Conservation (phyloP, 2,888 invertebrate species). For the Meliscaeva auricollis region DNA sequence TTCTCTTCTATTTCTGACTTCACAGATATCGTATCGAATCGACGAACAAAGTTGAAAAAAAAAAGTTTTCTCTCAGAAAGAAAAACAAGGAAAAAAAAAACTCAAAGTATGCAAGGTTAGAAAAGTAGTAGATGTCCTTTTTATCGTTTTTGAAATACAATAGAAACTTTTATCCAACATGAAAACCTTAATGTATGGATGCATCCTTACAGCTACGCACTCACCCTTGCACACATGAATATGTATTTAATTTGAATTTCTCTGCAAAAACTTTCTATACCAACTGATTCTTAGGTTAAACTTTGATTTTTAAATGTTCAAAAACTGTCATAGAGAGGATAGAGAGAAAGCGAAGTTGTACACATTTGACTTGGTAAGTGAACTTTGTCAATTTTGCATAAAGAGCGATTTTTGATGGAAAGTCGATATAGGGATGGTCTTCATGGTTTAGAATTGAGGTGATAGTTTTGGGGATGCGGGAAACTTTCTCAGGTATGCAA, state of each 20-base stretch:
- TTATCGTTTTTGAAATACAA: constrained; percentile 29
- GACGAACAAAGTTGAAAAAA: constrained; percentile 12
- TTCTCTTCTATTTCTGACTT: constrained; percentile 33
- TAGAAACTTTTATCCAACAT: constrained; percentile 18
- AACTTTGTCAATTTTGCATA: constrained; percentile 61
- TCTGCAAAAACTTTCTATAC: constrained; percentile 11
- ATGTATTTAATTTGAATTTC: constrained; percentile 61
- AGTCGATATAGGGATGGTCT: constrained; percentile 23
- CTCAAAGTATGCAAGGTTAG: constrained; percentile 40
- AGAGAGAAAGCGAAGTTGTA: too few species aligned
- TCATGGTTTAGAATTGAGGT: not conserved
- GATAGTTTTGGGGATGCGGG: too few species aligned
- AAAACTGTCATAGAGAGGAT: constrained; percentile 1
- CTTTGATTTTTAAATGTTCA: constrained; percentile 59
- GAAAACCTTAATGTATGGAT: not conserved
- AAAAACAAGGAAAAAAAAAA: constrained; percentile 2
- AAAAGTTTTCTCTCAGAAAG: constrained; percentile 40
- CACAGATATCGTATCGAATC: constrained; percentile 60
- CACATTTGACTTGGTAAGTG: constrained; percentile 33
- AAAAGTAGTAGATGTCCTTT: constrained; percentile 29
- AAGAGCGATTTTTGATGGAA: constrained; percentile 24
- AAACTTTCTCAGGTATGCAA: not conserved
- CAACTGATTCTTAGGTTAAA: constrained; percentile 17
- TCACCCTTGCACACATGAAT: constrained; percentile 21
- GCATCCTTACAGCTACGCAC: constrained; percentile 14